Evolutionary conservation across 2,888 invertebrate genomes (phyloP), one percentile per base, ranked within the genome.

Genomic region (Caenorhabditis wallacei): DNA sequence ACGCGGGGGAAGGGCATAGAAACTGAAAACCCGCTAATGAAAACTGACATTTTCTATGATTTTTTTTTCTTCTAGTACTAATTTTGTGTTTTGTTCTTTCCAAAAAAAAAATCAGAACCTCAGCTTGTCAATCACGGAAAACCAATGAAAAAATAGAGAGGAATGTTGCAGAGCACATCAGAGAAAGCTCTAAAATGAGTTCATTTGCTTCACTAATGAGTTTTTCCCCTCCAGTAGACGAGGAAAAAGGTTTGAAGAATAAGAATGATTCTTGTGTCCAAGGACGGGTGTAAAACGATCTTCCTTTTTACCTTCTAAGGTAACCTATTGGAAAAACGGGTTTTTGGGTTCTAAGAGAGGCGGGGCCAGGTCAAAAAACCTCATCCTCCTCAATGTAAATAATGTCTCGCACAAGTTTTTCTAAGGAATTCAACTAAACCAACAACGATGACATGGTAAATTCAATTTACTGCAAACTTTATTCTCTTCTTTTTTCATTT

Each of bases 381-480:
- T 51, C 76, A 61, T 53, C 57, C 40, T 59, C 57, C 61, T 59
- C 59, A 69, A 76, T n/a, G 68, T 61, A 76, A 76, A 76, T 53
- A 66, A 53, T 69, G 53, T 68, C 61, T 61, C 56, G 66, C 59
- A n/a, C 46, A 24, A 63, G 37, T 75, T 75, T 75, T 57, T 51
- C 37, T 20, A 13, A 30, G 35, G 57, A 75, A 64, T 74, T 63
- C 75, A n/a, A 59, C 75, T 66, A 66, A 75, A 75, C 75, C 56
- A 75, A 75, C 75, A 74, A 37, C 56, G 37, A 54, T 43, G 54
- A 74, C 48, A 54, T 51, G 54, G 54, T 51, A 71, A 70, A 71
- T 61, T 37, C 59, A 59, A 71, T 71, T 71, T 59, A 59, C 71
- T 59, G 35, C 53, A 40, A 24, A 70, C 26, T 70, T 59, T 61